A percentile compares a stretch with the other conserved stretches of the same genome.
These are phyloP conservation scores for Lasiommata megera DNA, from an alignment of 2,888 invertebrate genomes.

Conservation along the genomic window DNA sequence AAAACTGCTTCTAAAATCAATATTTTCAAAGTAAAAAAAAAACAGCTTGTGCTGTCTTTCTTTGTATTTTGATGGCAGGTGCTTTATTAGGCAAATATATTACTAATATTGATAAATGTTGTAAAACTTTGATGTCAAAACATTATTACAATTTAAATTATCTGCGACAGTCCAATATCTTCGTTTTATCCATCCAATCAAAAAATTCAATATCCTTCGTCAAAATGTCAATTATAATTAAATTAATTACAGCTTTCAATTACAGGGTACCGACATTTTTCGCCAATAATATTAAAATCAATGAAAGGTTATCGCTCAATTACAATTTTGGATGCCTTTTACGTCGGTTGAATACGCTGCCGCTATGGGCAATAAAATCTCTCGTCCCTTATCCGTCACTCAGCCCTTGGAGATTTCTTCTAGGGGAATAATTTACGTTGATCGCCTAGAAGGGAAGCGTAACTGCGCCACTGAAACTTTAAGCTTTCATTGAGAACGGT, in stretches of 20 bases:
- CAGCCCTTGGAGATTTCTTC: constrained; percentile 79
- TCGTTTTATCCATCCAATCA: background rate
- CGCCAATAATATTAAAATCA: constrained; percentile 50
- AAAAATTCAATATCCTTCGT: background rate
- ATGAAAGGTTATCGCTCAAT: constrained; percentile 70
- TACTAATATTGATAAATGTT: too few relatives aligned
- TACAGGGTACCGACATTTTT: constrained; percentile 18
- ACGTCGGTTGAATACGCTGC: constrained; percentile 63
- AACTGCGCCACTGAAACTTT: constrained; percentile 80
- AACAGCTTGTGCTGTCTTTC: too few relatives aligned
- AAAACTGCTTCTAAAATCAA: too few relatives aligned
- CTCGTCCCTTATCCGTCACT: constrained; percentile 79
- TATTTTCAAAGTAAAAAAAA: too few relatives aligned
- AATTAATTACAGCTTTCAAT: constrained; percentile 8
- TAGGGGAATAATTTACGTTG: constrained; percentile 80
- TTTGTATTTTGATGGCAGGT: too few relatives aligned
- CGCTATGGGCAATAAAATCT: constrained; percentile 75
- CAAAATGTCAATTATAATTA: constrained; percentile 4
- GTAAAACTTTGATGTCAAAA: too few relatives aligned
- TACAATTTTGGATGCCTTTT: constrained; percentile 75
- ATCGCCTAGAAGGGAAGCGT: constrained; percentile 75
- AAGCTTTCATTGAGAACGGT: constrained; percentile 76
- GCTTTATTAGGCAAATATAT: too few relatives aligned
- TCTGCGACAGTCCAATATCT: background rate
- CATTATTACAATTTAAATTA: too few relatives aligned